Evolutionary conservation across 1,140 invertebrate species (phyloP).

Genomic region (Nomia melanderi): DNA sequence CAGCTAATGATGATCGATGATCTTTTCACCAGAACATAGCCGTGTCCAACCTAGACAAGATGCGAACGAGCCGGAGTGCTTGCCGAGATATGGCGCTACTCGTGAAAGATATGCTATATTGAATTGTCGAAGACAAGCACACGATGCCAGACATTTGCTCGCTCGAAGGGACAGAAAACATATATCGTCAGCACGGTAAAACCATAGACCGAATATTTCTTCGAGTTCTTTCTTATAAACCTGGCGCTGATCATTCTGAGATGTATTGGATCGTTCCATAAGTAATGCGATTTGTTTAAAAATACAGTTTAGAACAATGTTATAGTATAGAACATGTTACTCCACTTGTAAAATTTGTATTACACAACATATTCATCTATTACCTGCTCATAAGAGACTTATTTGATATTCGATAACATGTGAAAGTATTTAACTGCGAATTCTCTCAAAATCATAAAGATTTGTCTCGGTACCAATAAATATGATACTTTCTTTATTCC

Average conservation of each 20-base stretch:
- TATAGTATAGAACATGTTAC: no score
- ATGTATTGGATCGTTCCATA: no score
- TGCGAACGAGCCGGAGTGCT: slow-evolving; percentile 21
- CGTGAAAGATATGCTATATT: slow-evolving; percentile 45
- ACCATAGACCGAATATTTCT: slow-evolving; percentile 30
- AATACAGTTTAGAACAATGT: no score
- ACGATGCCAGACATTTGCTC: slow-evolving; percentile 36
- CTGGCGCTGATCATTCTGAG: slow-evolving; percentile 17
- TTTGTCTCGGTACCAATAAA: no score
- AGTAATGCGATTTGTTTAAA: no score
- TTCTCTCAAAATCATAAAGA: no score
- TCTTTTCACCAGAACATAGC: slow-evolving; percentile 58
- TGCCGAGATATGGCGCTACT: background rate
- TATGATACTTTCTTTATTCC: no score
- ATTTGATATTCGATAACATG: no score
- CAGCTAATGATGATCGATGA: slow-evolving; percentile 72
- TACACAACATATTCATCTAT: no score
- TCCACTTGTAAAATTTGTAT: no score
- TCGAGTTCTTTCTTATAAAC: slow-evolving; percentile 9
- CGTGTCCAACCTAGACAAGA: slow-evolving; percentile 29
- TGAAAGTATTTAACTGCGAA: no score
- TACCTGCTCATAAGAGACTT: no score
- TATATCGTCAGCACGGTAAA: slow-evolving; percentile 36
- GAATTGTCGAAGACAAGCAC: slow-evolving; percentile 43
- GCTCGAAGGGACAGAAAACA: slow-evolving; percentile 24